Percentiles rank a stretch among this genome's conserved stretches.
Conservation (phyloP, 2,888 invertebrate species). For the Habroteleia sp. region DNA sequence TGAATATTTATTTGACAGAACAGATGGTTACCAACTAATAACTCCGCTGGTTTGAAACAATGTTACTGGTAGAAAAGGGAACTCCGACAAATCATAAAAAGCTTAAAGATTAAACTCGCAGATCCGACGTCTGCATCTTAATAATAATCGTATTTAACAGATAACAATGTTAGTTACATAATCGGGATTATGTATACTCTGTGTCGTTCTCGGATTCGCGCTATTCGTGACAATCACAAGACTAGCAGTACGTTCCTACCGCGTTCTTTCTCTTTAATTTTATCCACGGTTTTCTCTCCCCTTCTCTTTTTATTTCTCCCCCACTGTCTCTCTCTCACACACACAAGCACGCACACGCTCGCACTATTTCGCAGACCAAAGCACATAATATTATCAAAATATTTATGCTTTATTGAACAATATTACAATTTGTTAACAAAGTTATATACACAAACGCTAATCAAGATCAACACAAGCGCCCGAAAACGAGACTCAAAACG, state of each 20-base stretch:
- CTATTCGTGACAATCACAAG: conserved; percentile 45
- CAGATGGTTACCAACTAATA: conserved; percentile 17
- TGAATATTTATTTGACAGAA: conserved; percentile 23
- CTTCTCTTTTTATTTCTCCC: too few relatives aligned
- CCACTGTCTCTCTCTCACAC: too few relatives aligned
- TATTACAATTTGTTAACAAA: conserved; percentile 60
- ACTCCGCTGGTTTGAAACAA: conserved; percentile 12
- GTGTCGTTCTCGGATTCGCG: conserved; percentile 18
- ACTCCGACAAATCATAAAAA: conserved; percentile 35
- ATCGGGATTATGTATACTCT: conserved; percentile 28
- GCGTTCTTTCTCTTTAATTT: too few relatives aligned
- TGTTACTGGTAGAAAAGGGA: conserved; percentile 11
- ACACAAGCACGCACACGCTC: too few relatives aligned
- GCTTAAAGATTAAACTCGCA: conserved; percentile 20
- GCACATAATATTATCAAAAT: conserved; percentile 60
- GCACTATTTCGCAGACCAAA: too few relatives aligned
- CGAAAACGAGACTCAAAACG: conserved; percentile 2
- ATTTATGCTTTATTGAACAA: conserved; percentile 61
- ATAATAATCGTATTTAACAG: conserved; percentile 41
- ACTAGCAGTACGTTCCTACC: conserved; percentile 64
- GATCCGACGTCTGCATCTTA: conserved; percentile 9
- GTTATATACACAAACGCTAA: conserved; percentile 57
- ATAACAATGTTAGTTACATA: conserved; percentile 46
- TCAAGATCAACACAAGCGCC: conserved; percentile 47
- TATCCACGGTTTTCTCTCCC: too few relatives aligned